phyloP scores from a whole-genome alignment of 2,797 vertebrate genomes.

The Gallirallus australis region DNA sequence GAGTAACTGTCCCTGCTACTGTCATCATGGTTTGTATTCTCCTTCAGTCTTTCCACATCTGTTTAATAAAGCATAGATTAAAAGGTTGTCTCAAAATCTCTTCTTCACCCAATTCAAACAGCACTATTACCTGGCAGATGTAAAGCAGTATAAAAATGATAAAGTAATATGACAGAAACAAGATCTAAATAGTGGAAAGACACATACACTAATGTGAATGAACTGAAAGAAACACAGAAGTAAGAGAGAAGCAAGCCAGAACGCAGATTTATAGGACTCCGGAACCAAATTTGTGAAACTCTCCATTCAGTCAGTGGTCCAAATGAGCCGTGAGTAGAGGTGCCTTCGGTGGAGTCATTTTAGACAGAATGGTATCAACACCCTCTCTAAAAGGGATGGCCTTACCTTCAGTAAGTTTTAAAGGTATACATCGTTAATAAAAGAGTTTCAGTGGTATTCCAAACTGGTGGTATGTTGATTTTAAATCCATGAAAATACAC shows the following conservation, averaged over 20 bases:
- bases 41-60: slow-evolving; percentile 94
- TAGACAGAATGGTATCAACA: neutral
- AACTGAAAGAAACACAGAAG: neutral
- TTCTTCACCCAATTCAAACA: neutral
- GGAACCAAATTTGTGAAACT: neutral
- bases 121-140: neutral
- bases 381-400: neutral
- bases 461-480: neutral
- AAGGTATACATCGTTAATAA: neutral
- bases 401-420: neutral
- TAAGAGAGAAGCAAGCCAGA: neutral
- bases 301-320: neutral
- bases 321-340: neutral
- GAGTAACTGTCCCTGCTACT: slow-evolving; percentile 97
- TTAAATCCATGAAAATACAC: neutral
- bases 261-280: neutral
- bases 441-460: neutral
- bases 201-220: neutral
- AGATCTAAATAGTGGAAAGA: neutral
- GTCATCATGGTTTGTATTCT: slow-evolving; percentile 93
- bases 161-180: neutral
- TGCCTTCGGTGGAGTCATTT: neutral
- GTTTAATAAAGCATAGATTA: slow-evolving; percentile 58
- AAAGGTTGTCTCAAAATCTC: neutral
- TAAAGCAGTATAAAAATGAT: neutral